These are phyloP conservation scores for Leptinotarsa peninsularis DNA, from an alignment of 2,888 invertebrate genomes.

Conservation along the genomic window DNA sequence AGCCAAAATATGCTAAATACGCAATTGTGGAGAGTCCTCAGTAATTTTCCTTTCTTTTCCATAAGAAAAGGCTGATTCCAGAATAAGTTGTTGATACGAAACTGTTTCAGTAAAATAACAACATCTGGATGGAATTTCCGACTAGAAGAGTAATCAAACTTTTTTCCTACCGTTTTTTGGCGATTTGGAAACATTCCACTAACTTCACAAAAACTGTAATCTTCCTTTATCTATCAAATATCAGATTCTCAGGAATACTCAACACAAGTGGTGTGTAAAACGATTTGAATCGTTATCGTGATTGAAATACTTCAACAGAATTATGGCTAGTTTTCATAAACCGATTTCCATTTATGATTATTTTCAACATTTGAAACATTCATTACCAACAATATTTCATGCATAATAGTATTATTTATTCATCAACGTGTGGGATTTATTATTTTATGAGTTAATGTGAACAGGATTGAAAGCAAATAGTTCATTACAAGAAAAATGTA, in stretches of 20 bases:
- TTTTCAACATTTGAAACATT: background rate
- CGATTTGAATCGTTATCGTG: background rate
- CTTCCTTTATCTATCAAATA: background rate
- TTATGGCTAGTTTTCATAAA: background rate
- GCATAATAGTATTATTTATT: background rate
- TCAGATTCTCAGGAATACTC: background rate
- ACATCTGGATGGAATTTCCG: constrained; percentile 8
- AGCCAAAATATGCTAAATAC: constrained; percentile 9
- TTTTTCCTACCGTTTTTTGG: background rate
- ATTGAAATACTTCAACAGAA: background rate
- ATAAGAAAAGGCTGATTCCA: background rate
- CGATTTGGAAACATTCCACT: background rate
- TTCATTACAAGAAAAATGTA: background rate
- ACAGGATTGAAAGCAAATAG: background rate
- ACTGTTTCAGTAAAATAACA: background rate
- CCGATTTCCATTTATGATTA: constrained; percentile 7
- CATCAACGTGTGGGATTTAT: background rate
- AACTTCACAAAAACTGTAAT: background rate
- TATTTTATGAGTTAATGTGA: background rate
- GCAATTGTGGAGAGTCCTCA: background rate
- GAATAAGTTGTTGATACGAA: constrained; percentile 6
- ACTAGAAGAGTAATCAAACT: background rate
- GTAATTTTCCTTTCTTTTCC: background rate
- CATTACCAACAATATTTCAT: background rate
- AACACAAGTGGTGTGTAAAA: background rate